Evolutionary conservation across 1,140 invertebrate species (phyloP).

Genomic region (Phymastichus coffea): DNA sequence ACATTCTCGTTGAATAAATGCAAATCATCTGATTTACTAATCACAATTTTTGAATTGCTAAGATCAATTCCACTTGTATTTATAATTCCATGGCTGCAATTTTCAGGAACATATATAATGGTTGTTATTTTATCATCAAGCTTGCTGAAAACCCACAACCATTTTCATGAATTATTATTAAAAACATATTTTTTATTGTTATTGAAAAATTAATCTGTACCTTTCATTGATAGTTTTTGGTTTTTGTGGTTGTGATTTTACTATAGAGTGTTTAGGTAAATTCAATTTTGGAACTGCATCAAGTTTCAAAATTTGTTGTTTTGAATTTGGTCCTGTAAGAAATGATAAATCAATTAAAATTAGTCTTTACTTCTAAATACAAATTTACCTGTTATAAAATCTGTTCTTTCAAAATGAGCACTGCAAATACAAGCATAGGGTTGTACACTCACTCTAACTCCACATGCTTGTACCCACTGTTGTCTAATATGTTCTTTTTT

Average conservation of each 20-base stretch:
- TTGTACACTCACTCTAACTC: not conserved
- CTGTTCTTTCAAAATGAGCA: not conserved
- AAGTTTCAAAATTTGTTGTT: not conserved
- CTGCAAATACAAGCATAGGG: not conserved
- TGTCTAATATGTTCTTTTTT: not conserved
- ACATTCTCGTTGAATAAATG: too few relatives aligned
- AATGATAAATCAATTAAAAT: not conserved
- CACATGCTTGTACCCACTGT: not conserved
- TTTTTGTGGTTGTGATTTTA: too few relatives aligned
- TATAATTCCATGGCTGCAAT: not conserved
- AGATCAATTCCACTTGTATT: not conserved
- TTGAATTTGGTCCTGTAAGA: not conserved
- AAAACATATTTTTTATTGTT: too few relatives aligned
- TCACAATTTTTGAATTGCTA: too few relatives aligned
- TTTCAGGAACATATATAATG: conserved; percentile 2
- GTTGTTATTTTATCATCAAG: not conserved
- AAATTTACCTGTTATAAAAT: conserved; percentile 1
- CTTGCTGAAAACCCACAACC: not conserved
- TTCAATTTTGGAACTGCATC: not conserved
- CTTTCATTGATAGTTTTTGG: too few relatives aligned
- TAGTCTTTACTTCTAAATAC: not conserved
- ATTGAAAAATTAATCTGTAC: too few relatives aligned
- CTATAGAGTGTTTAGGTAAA: not conserved
- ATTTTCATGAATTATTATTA: too few relatives aligned
- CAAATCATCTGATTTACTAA: too few relatives aligned